Conservation (phyloP, 2,888 invertebrate genomes). For the Dioctria rufipes region DNA sequence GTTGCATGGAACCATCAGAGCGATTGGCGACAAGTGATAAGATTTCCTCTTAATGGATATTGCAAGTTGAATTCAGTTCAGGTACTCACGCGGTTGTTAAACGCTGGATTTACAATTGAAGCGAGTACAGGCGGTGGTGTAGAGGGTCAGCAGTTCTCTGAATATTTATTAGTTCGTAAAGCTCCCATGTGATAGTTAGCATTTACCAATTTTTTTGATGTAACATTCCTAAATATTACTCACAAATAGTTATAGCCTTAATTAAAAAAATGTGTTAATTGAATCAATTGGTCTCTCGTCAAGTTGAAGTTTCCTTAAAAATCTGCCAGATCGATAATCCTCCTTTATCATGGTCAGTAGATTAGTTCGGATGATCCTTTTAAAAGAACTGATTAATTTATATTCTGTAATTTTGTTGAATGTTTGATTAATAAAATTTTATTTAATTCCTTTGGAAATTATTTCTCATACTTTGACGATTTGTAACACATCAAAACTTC, state of each 20-base stretch:
- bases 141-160: slow-evolving; percentile 91
- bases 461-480: neutral
- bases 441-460: slow-evolving; percentile 40
- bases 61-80: slow-evolving; percentile 93
- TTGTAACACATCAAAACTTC: too few relatives aligned
- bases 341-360: slow-evolving; percentile 7
- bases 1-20: slow-evolving; percentile 84
- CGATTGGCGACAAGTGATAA: slow-evolving; percentile 85
- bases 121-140: slow-evolving; percentile 91
- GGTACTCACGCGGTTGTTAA: slow-evolving; percentile 85
- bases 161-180: slow-evolving; percentile 84
- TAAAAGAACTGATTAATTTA: slow-evolving; percentile 59
- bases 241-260: slow-evolving; percentile 33
- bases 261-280: slow-evolving; percentile 30
- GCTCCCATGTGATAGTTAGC: slow-evolving; percentile 71
- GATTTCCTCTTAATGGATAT: slow-evolving; percentile 90
- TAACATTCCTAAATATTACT: slow-evolving; percentile 18
- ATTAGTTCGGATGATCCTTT: slow-evolving; percentile 20
- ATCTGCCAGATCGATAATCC: neutral
- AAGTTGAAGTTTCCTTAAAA: slow-evolving; percentile 12
- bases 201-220: slow-evolving; percentile 37
- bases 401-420: slow-evolving; percentile 58
- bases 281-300: slow-evolving; percentile 23
- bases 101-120: slow-evolving; percentile 83
- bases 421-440: slow-evolving; percentile 56